phyloP scores from a whole-genome alignment of 2,797 vertebrate genomes.

The Characodon lateralis region DNA sequence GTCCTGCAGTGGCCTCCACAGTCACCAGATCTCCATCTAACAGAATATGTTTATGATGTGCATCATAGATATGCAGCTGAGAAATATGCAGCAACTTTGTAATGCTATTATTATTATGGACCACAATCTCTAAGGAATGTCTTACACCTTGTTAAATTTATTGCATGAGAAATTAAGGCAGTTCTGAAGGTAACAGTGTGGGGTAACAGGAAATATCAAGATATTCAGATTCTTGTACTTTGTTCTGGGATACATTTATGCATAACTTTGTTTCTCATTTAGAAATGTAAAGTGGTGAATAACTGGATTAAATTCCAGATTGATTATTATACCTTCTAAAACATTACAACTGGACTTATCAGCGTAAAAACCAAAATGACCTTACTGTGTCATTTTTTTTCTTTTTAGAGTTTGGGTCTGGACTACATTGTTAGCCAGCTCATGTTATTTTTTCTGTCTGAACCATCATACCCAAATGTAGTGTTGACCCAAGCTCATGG shows the following conservation, averaged over 20 bases:
- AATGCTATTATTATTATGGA: background rate
- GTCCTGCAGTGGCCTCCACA: too few species aligned
- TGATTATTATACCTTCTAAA: background rate
- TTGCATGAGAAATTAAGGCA: background rate
- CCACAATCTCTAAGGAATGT: background rate
- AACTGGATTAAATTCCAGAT: background rate
- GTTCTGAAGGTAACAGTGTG: background rate
- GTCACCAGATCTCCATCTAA: too few species aligned
- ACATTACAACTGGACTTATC: background rate
- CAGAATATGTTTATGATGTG: too few species aligned
- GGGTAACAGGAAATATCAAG: background rate
- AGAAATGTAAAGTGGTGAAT: background rate
- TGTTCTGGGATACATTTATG: background rate
- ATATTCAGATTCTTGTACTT: background rate
- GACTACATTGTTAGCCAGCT: background rate
- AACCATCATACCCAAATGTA: slow-evolving; percentile 50
- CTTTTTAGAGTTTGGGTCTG: slow-evolving; percentile 7
- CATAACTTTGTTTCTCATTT: background rate
- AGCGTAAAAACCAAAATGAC: background rate
- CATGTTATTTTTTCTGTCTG: slow-evolving; percentile 17
- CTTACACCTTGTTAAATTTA: background rate
- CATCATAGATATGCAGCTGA: too few species aligned
- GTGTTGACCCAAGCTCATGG: slow-evolving; percentile 61
- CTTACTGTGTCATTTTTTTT: background rate
- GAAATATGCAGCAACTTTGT: background rate